A percentile compares a stretch with the other conserved stretches of the same genome.
Conservation (phyloP, 37 sponge, comb jelly and placozoan species). For the Geodia barretti region DNA sequence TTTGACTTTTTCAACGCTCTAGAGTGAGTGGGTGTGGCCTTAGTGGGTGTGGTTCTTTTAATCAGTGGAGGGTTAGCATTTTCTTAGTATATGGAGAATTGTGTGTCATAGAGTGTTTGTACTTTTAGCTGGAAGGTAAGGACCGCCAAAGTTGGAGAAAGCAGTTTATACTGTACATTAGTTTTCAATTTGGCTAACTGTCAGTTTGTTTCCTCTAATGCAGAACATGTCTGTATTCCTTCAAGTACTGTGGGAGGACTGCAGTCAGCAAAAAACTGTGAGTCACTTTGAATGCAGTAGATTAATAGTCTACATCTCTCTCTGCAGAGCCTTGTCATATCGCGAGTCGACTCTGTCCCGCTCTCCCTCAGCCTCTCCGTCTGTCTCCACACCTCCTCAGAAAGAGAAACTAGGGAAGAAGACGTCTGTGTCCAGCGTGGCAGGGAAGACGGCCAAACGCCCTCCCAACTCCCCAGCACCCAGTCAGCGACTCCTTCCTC, state of each 20-base stretch:
- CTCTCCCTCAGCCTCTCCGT: not conserved
- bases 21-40: constrained; percentile 57
- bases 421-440: not conserved
- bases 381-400: not conserved
- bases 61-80: too few relatives aligned
- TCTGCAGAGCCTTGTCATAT: not conserved
- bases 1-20: constrained; percentile 69
- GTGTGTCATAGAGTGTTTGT: constrained; percentile 5
- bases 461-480: not conserved
- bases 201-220: not conserved
- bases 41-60: too few relatives aligned
- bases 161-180: not conserved
- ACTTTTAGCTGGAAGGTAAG: not conserved
- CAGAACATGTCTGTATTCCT: constrained; percentile 55
- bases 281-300: too few relatives aligned
- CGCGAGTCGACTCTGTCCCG: not conserved
- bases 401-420: constrained; percentile 26
- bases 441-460: not conserved
- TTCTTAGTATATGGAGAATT: not conserved
- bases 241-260: constrained; percentile 52
- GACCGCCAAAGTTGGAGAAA: not conserved
- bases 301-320: too few relatives aligned
- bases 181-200: not conserved
- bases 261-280: constrained; percentile 36
- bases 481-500: not conserved